Base-by-base conservation (phyloP, 2,888 invertebrate genomes). In the Folsomia manolachei region DNA sequence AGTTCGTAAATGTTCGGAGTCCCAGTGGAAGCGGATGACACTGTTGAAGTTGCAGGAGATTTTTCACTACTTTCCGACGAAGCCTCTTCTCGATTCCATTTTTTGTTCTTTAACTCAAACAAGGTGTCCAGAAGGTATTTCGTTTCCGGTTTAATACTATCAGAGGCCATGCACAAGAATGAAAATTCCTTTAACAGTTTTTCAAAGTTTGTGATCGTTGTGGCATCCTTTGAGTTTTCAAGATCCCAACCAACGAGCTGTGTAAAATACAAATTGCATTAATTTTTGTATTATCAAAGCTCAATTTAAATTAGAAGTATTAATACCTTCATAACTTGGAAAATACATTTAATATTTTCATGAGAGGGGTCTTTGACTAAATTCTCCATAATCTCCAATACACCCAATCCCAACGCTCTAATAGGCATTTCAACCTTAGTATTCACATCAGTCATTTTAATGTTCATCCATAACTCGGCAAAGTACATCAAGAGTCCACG, bases 231-330 rank as follows among this genome's bases (percentile, higher is more conserved):
- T 11, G 75, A 75, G 26, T 78, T 75, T 25, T 79, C 77, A 2
- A 78, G 69, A 19, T 79, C 77, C 77, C 78, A 79, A 4, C 79
- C 79, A 14, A 79, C 73, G 4, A 79, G 67, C 78, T 79, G 56
- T 39, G 68, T n/a, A 68, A 62, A 73, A 61, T 19, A 56, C n/a
- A n/a, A n/a, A n/a, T n/a, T n/a, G n/a, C n/a, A n/a, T n/a, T n/a
- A n/a, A 60, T 60, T 18, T 7, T 69, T 19, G 24, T 19, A 39
- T 23, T n/a, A 62, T 21, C 24, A 52, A 25, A 21, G 9, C 19
- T 24, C 1, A 2, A 27, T 56, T 27, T 9, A 60, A 25, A 65
- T 63, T 23, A 24, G 62, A 27, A 39, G 14, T 56, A 67, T 65
- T 60, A 25, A 53, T 73, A 78, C 79, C 71, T 79, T 79, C 11